Evolutionary conservation across 2,113 vertebrate genomes (phyloP).

Genomic region (Cochlearius cochlearius): DNA sequence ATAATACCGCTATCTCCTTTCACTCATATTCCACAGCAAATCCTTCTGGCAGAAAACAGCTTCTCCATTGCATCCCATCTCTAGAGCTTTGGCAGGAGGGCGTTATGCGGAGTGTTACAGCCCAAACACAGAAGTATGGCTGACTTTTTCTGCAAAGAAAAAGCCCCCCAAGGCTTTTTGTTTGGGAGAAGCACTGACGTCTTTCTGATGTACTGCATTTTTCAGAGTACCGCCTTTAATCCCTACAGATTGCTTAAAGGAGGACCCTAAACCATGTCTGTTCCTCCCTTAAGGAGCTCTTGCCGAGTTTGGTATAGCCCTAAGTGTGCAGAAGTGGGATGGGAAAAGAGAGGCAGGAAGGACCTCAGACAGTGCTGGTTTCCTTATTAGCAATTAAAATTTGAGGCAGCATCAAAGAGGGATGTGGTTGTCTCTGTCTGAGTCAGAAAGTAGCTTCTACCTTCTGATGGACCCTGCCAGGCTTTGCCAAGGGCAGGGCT

Average conservation of each 20-base stretch:
- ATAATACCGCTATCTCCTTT: neutral
- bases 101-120: neutral
- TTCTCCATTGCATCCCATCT: neutral
- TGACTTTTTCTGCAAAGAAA: neutral
- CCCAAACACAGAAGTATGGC: neutral
- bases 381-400: slow-evolving; percentile 6
- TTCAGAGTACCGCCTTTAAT: neutral
- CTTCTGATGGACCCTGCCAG: neutral
- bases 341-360: slow-evolving; percentile 15
- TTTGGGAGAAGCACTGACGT: neutral
- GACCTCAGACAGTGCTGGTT: neutral
- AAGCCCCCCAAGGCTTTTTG: neutral
- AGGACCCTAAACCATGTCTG: neutral
- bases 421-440: slow-evolving; percentile 8
- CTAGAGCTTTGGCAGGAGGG: neutral
- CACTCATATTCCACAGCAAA: neutral
- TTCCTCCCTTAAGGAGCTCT: neutral
- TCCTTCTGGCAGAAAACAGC: neutral
- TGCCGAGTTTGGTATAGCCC: neutral
- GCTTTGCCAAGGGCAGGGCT: neutral
- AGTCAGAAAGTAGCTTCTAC: neutral
- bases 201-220: neutral
- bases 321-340: neutral
- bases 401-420: neutral
- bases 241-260: neutral